Conservation (phyloP, 2,113 vertebrate genomes). For the Turnix velox region DNA sequence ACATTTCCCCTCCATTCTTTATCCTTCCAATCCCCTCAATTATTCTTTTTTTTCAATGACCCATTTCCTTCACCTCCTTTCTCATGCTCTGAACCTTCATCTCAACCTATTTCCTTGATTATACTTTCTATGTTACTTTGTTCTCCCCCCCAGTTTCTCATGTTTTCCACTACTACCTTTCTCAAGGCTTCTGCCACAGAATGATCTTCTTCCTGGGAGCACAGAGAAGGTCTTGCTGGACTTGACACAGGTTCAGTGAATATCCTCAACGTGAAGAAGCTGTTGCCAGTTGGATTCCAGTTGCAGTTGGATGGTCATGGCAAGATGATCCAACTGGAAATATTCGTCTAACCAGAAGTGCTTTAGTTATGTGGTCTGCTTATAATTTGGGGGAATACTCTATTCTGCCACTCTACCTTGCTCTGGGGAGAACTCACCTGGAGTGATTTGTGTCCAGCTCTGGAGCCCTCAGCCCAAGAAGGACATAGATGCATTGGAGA, state of each 20-base stretch:
- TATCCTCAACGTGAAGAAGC: not conserved
- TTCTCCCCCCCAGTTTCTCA: not conserved
- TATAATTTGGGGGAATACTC: not conserved
- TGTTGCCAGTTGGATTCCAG: no score
- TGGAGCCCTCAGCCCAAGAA: no score
- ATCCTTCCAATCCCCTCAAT: not conserved
- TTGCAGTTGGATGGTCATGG: not conserved
- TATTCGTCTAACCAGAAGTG: not conserved
- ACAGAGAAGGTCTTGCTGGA: not conserved
- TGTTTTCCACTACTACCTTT: not conserved
- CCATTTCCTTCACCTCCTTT: not conserved
- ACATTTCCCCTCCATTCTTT: not conserved
- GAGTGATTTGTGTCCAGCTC: no score
- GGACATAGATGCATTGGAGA: no score
- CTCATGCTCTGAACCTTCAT: not conserved
- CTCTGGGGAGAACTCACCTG: no score
- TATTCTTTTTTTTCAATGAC: not conserved
- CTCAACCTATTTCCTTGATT: not conserved
- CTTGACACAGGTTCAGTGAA: not conserved
- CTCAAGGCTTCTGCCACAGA: not conserved
- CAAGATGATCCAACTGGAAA: not conserved
- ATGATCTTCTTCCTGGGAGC: not conserved
- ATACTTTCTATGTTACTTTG: not conserved
- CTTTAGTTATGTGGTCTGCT: not conserved
- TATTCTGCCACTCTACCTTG: no score